A percentile compares a stretch with the other conserved stretches of the same genome.
These are phyloP conservation scores for Porites rus DNA, from an alignment of 92 coral and sea anemone species.

Conservation along the genomic window DNA sequence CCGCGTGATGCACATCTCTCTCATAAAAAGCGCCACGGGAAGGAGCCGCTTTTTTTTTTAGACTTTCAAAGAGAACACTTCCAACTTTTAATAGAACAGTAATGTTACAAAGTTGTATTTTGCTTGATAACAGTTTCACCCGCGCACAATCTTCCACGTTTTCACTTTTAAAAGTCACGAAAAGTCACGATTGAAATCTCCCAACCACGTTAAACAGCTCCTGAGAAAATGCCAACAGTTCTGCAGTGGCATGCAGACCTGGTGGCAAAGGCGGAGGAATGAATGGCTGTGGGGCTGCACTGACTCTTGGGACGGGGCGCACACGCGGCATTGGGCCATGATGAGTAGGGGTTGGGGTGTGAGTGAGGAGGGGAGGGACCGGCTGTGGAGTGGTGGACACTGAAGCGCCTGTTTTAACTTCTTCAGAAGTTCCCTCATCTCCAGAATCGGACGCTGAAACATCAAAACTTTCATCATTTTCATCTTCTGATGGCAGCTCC, in stretches of 20 bases:
- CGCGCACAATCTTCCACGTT: no score
- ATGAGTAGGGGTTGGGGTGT: neutral
- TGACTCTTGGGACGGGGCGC: conserved; percentile 39
- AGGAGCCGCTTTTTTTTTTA: no score
- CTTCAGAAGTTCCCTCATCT: conserved; percentile 24
- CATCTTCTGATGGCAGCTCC: conserved; percentile 7
- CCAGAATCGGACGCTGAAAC: conserved; percentile 28
- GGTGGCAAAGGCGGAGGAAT: conserved; percentile 44
- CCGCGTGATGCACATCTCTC: no score
- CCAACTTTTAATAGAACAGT: no score
- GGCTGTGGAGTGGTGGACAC: neutral
- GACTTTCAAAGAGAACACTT: no score
- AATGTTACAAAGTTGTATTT: no score
- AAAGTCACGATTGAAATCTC: conserved; percentile 9
- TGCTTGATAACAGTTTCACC: neutral
- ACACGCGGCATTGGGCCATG: conserved; percentile 34
- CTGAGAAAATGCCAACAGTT: conserved; percentile 40
- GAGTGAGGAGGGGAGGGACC: neutral
- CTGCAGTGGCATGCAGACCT: conserved; percentile 36
- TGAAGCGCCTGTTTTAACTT: neutral
- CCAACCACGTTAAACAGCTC: conserved; percentile 40
- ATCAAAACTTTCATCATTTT: conserved; percentile 35
- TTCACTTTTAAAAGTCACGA: neutral
- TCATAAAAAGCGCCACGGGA: no score
- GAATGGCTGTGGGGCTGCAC: conserved; percentile 43